Evolutionary conservation across 2,113 vertebrate species (phyloP).

Genomic region (Gallinago jamesoni): DNA sequence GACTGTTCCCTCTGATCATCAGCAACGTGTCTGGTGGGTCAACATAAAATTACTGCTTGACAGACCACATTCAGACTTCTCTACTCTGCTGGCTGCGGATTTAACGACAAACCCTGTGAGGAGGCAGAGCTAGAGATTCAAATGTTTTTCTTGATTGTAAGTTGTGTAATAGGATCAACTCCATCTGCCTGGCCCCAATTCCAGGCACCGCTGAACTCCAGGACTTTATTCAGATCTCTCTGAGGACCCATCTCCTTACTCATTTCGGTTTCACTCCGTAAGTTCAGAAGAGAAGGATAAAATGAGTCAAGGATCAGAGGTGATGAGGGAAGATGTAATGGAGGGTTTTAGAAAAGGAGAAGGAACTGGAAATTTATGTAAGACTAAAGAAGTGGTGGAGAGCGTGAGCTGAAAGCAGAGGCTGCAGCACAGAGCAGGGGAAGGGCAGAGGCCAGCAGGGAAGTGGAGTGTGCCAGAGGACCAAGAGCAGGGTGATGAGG

Average conservation of each 20-base stretch:
- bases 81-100: not conserved
- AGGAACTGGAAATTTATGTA: not conserved
- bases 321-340: not conserved
- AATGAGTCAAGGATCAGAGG: constrained; percentile 51
- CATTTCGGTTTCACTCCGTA: constrained; percentile 14
- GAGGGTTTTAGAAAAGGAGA: not conserved
- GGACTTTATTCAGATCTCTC: constrained; percentile 21
- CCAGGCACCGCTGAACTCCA: constrained; percentile 12
- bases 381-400: not conserved
- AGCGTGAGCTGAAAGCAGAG: not conserved
- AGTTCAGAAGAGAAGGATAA: constrained; percentile 4
- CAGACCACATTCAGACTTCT: not conserved
- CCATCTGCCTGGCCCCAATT: constrained; percentile 25
- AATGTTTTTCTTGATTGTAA: not conserved
- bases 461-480: not conserved
- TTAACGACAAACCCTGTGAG: not conserved
- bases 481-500: not conserved
- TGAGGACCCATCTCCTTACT: not conserved
- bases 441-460: not conserved
- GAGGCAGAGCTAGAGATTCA: not conserved
- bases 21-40: not conserved
- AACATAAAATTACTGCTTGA: not conserved
- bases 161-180: constrained; percentile 25
- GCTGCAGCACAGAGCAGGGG: not conserved
- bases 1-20: not conserved